These are phyloP conservation scores for Apostichopus californicus DNA, from an alignment of 35 echinoderm and acorn worm genomes.

Conservation along the genomic window DNA sequence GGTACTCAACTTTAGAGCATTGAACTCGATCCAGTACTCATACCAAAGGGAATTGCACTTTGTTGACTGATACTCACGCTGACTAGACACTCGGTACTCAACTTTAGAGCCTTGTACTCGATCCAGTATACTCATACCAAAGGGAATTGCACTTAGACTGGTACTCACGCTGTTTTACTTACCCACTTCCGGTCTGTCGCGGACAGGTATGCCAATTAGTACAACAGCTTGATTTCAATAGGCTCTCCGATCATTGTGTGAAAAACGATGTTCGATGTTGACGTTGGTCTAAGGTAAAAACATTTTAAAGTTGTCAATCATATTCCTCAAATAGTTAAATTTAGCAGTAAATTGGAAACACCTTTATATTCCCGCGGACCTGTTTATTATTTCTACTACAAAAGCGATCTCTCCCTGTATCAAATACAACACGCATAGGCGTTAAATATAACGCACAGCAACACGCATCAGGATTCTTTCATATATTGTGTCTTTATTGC, in stretches of 20 bases:
- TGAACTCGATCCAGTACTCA: no score
- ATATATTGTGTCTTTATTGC: not conserved
- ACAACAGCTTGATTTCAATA: not conserved
- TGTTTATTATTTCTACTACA: constrained; percentile 33
- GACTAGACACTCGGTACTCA: no score
- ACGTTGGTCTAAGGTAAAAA: not conserved
- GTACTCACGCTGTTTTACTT: no score
- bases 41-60: no score
- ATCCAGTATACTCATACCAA: no score
- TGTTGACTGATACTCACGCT: no score
- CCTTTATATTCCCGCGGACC: constrained; percentile 35
- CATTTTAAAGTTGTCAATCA: not conserved
- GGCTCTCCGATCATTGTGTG: not conserved
- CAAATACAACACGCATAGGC: constrained; percentile 25
- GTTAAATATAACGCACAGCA: not conserved
- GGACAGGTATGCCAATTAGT: not conserved
- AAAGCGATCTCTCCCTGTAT: not conserved
- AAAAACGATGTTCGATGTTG: not conserved
- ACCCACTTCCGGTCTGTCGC: no score
- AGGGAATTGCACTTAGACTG: no score
- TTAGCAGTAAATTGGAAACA: constrained; percentile 4
- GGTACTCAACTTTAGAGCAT: no score
- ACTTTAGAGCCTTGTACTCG: no score
- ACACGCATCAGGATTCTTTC: constrained; percentile 18
- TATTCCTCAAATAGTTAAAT: not conserved